phyloP scores from a whole-genome alignment of 2,888 invertebrate species.

The Sphaerophoria taeniata region DNA sequence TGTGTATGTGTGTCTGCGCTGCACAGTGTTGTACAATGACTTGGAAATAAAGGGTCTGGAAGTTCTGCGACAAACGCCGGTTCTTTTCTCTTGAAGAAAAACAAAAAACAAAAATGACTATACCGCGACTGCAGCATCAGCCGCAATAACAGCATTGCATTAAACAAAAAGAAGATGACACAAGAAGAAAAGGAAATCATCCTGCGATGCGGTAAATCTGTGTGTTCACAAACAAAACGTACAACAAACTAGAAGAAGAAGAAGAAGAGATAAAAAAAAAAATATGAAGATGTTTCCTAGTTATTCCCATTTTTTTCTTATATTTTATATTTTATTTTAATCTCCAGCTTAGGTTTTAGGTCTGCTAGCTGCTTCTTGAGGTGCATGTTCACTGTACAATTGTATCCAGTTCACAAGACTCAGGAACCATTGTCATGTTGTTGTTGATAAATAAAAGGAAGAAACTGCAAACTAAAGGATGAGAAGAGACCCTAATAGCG shows the following conservation, averaged over 20 bases:
- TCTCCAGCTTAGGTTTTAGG: constrained; percentile 56
- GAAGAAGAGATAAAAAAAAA: constrained; percentile 3
- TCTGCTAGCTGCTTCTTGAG: constrained; percentile 18
- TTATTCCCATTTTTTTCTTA: constrained; percentile 34
- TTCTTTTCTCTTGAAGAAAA: constrained; percentile 56
- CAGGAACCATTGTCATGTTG: constrained; percentile 52
- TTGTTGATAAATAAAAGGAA: constrained; percentile 50
- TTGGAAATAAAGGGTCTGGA: constrained; percentile 72
- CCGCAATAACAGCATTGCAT: constrained; percentile 39
- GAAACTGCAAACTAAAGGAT: background rate
- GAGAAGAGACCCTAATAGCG: constrained; percentile 53
- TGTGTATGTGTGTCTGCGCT: constrained; percentile 33
- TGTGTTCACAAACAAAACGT: constrained; percentile 64
- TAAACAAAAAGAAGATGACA: constrained; percentile 41
- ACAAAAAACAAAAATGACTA: constrained; percentile 51
- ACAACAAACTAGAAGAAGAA: constrained; percentile 1
- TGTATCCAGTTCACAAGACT: constrained; percentile 66
- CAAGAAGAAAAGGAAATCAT: constrained; percentile 68
- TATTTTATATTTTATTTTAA: constrained; percentile 41
- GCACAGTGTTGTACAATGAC: constrained; percentile 64
- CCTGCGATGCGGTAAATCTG: constrained; percentile 73
- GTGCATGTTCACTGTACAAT: constrained; percentile 19
- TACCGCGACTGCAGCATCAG: constrained; percentile 45
- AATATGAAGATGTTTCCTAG: constrained; percentile 56
- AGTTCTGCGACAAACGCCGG: constrained; percentile 71